A percentile compares a stretch with the other conserved stretches of the same genome.
phyloP scores from a whole-genome alignment of 2,888 invertebrate genomes.

The Silvanus unidentatus region DNA sequence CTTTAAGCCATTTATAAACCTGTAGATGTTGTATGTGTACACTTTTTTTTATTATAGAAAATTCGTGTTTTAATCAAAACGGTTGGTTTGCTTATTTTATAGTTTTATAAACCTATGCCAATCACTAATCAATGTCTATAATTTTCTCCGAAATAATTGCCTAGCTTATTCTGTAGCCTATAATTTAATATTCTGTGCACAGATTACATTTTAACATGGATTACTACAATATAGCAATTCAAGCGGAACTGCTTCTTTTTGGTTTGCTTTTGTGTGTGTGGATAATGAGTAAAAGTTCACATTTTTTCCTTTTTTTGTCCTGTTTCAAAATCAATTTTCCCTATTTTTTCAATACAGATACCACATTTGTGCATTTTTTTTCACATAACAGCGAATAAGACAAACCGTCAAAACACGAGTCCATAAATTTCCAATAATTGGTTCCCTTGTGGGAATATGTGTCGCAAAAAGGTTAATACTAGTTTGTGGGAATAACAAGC shows the following conservation, averaged over 20 bases:
- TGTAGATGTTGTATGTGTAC: slow-evolving; percentile 25
- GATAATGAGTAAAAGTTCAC: too few species aligned
- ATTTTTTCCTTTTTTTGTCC: too few species aligned
- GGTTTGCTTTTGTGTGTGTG: not conserved
- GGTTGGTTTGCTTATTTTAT: slow-evolving; percentile 17
- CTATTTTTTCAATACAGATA: not conserved
- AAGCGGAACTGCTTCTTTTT: not conserved
- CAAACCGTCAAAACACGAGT: not conserved
- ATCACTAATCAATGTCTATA: slow-evolving; percentile 36
- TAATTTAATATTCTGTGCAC: slow-evolving; percentile 29
- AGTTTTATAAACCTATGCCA: slow-evolving; percentile 33
- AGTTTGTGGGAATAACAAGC: slow-evolving; percentile 1
- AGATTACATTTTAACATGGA: not conserved
- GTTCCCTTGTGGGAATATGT: slow-evolving; percentile 13
- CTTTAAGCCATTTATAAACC: too few species aligned
- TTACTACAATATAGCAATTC: not conserved
- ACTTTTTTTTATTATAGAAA: slow-evolving; percentile 6
- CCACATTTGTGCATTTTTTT: not conserved
- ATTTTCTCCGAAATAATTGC: slow-evolving; percentile 33
- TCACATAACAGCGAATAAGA: slow-evolving; percentile 1
- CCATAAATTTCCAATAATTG: slow-evolving; percentile 17
- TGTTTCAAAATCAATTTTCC: not conserved
- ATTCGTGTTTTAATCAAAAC: not conserved
- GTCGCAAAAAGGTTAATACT: slow-evolving; percentile 4
- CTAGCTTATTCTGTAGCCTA: slow-evolving; percentile 20